Percentiles rank a stretch among this genome's conserved stretches.
Conservation (phyloP, 2,113 vertebrate species). For the Rana temporaria region DNA sequence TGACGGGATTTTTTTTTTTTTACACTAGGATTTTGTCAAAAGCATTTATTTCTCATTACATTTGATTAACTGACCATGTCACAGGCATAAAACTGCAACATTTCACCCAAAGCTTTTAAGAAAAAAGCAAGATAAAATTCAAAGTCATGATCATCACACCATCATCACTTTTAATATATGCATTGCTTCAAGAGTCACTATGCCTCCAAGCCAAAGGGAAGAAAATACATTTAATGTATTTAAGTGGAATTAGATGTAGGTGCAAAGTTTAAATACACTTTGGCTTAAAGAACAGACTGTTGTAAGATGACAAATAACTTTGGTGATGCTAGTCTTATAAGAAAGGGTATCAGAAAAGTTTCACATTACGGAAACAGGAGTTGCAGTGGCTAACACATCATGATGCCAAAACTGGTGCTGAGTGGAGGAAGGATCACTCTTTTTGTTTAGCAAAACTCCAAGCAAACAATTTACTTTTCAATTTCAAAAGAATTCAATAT, state of each 20-base stretch:
- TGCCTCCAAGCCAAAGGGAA: background rate
- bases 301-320: background rate
- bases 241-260: slow-evolving; percentile 9
- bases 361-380: background rate
- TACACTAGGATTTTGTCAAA: slow-evolving; percentile 48
- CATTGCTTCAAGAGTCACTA: slow-evolving; percentile 36
- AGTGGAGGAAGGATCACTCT: too few species aligned
- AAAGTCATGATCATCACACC: slow-evolving; percentile 48
- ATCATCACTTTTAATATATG: slow-evolving; percentile 18
- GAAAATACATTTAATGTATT: background rate
- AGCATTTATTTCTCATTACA: slow-evolving; percentile 56
- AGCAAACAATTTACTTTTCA: too few species aligned
- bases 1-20: slow-evolving; percentile 29
- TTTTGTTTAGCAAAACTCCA: too few species aligned
- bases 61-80: slow-evolving; percentile 58
- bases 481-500: too few species aligned
- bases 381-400: too few species aligned
- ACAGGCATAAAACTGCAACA: slow-evolving; percentile 56
- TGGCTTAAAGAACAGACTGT: background rate
- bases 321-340: background rate
- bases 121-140: slow-evolving; percentile 49
- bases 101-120: slow-evolving; percentile 52
- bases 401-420: too few species aligned
- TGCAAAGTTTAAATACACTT: slow-evolving; percentile 2
- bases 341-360: background rate